Conservation (phyloP, 92 coral and sea anemone species). For the Porites rus region DNA sequence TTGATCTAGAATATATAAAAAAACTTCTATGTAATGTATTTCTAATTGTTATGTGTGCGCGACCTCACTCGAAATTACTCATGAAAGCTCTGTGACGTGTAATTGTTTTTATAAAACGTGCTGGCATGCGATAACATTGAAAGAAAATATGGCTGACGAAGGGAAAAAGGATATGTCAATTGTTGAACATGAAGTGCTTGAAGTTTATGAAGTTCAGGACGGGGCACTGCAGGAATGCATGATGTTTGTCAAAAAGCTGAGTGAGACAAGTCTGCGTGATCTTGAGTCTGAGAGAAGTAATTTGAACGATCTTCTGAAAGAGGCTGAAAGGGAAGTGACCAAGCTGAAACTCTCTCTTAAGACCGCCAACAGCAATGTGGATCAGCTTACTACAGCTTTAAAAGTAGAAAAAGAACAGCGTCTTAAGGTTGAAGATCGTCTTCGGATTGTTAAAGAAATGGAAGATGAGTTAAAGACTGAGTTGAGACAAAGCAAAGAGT, state of each 20-base stretch:
- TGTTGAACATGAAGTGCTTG: slow-evolving; percentile 89
- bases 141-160: slow-evolving; percentile 48
- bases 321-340: slow-evolving; percentile 93
- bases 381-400: slow-evolving; percentile 63
- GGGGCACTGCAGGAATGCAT: slow-evolving; percentile 92
- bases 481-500: slow-evolving; percentile 25
- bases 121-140: not conserved
- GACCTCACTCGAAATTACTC: slow-evolving; percentile 18
- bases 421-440: slow-evolving; percentile 61
- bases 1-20: too few relatives aligned
- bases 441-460: slow-evolving; percentile 59
- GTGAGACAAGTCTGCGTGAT: slow-evolving; percentile 93
- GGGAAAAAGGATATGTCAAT: slow-evolving; percentile 82
- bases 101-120: not conserved
- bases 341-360: slow-evolving; percentile 79
- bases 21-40: too few relatives aligned
- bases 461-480: slow-evolving; percentile 67
- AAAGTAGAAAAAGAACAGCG: slow-evolving; percentile 70
- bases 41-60: slow-evolving; percentile 35
- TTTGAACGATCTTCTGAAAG: slow-evolving; percentile 76
- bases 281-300: slow-evolving; percentile 84
- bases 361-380: slow-evolving; percentile 70
- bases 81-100: slow-evolving; percentile 37
- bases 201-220: slow-evolving; percentile 92
- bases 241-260: slow-evolving; percentile 98